A percentile compares a stretch with the other conserved stretches of the same genome.
These are phyloP conservation scores for Cephus pygmeus DNA, from an alignment of 2,888 invertebrate species.

Conservation along the genomic window DNA sequence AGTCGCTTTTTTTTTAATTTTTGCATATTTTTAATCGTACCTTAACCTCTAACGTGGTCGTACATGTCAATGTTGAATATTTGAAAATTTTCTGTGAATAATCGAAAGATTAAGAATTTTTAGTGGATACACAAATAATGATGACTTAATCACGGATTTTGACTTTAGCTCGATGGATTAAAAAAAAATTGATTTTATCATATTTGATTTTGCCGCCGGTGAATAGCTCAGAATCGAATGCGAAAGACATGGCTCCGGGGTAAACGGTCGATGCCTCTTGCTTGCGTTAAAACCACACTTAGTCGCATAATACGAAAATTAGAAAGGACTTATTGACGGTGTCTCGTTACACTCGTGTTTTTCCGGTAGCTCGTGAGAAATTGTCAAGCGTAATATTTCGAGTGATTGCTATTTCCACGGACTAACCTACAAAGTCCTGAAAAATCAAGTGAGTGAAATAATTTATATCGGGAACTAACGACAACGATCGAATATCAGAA, in stretches of 20 bases:
- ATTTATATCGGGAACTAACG: neutral
- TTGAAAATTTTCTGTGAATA: neutral
- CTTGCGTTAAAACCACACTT: neutral
- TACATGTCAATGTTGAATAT: neutral
- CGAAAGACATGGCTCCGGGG: conserved; percentile 5
- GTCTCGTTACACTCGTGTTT: neutral
- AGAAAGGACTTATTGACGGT: conserved; percentile 6
- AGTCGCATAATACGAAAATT: conserved; percentile 7
- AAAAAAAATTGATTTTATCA: neutral
- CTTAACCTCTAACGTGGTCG: neutral
- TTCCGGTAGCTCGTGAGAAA: conserved; percentile 1
- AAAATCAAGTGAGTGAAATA: neutral
- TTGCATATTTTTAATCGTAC: neutral
- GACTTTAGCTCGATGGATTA: neutral
- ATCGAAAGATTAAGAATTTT: neutral
- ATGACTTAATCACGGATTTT: neutral
- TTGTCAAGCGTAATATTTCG: conserved; percentile 1
- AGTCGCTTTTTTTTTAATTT: conserved; percentile 18
- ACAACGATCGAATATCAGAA: neutral
- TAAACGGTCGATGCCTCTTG: conserved; percentile 1
- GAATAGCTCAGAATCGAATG: neutral
- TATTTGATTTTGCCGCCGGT: neutral
- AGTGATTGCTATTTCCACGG: neutral
- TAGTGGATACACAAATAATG: neutral
- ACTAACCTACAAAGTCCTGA: neutral